phyloP scores from a whole-genome alignment of 2,888 invertebrate genomes.

The Drosophila neonasuta region DNA sequence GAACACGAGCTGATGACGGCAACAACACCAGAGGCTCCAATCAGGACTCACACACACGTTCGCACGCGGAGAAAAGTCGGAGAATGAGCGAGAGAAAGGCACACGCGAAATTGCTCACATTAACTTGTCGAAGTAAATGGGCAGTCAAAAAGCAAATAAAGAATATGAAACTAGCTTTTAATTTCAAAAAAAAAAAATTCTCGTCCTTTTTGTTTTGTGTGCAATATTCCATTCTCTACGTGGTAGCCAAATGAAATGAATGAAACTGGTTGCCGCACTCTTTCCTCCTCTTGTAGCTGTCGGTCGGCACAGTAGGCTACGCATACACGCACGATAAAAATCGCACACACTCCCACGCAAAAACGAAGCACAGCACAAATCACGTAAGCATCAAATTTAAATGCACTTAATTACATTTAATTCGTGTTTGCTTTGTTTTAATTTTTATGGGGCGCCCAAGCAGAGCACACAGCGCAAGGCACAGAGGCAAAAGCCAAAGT shows the following conservation, averaged over 20 bases:
- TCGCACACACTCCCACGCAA: constrained; percentile 23
- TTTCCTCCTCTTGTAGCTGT: constrained; percentile 9
- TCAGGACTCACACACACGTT: constrained; percentile 37
- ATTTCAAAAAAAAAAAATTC: constrained; percentile 41
- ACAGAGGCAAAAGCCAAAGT: constrained; percentile 24
- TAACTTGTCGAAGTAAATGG: constrained; percentile 55
- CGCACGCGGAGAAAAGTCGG: constrained; percentile 15
- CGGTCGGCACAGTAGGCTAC: constrained; percentile 8
- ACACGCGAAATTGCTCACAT: constrained; percentile 68
- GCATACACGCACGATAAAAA: constrained; percentile 26
- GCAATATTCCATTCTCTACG: constrained; percentile 24
- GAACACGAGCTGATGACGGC: constrained; percentile 64
- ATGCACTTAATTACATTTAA: constrained; percentile 70
- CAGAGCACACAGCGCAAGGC: too few relatives aligned
- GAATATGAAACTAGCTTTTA: constrained; percentile 58
- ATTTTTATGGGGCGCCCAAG: constrained; percentile 39
- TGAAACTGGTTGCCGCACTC: constrained; percentile 38
- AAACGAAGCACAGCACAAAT: constrained; percentile 54
- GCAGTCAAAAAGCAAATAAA: constrained; percentile 29
- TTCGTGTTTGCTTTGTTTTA: constrained; percentile 56
- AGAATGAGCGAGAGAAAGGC: constrained; percentile 24
- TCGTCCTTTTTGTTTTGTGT: constrained; percentile 42
- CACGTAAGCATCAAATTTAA: constrained; percentile 68
- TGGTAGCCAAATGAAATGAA: constrained; percentile 33
- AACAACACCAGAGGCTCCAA: constrained; percentile 54